These are phyloP conservation scores for Gnatocerus cornutus DNA, from an alignment of 2,888 invertebrate species.

Conservation along the genomic window DNA sequence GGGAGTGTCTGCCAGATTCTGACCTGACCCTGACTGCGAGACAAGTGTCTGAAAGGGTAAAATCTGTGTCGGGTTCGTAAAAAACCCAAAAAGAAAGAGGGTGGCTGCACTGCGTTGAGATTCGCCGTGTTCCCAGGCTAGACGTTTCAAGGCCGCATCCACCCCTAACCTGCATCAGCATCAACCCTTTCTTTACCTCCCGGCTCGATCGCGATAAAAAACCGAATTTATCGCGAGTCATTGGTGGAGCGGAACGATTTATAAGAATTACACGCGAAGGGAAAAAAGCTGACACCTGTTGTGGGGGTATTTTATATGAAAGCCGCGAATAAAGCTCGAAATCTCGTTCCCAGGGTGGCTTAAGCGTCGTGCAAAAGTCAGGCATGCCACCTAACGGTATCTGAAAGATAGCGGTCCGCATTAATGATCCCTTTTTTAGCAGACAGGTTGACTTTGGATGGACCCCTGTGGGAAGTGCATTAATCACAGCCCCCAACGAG, in stretches of 20 bases:
- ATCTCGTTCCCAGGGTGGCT: neutral
- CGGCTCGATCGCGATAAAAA: slow-evolving; percentile 44
- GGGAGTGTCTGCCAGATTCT: slow-evolving; percentile 62
- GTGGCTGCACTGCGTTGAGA: slow-evolving; percentile 53
- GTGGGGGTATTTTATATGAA: slow-evolving; percentile 57
- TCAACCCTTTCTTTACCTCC: slow-evolving; percentile 52
- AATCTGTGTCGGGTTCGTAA: slow-evolving; percentile 62
- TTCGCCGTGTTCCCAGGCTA: slow-evolving; percentile 54
- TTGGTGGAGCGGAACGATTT: slow-evolving; percentile 54
- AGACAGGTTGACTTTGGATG: slow-evolving; percentile 57
- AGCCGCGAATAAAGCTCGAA: slow-evolving; percentile 59
- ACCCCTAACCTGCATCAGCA: slow-evolving; percentile 59
- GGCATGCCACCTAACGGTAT: slow-evolving; percentile 59
- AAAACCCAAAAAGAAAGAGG: slow-evolving; percentile 50
- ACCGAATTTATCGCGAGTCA: slow-evolving; percentile 60
- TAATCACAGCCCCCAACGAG: slow-evolving; percentile 56
- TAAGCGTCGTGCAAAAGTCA: slow-evolving; percentile 59
- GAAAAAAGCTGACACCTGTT: slow-evolving; percentile 46
- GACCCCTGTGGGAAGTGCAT: slow-evolving; percentile 61
- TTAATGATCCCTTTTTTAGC: slow-evolving; percentile 58
- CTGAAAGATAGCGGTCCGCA: slow-evolving; percentile 54
- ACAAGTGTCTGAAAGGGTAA: slow-evolving; percentile 67
- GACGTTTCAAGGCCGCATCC: slow-evolving; percentile 35
- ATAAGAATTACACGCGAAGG: slow-evolving; percentile 26
- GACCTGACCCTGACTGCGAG: slow-evolving; percentile 66